Evolutionary conservation across 1,140 invertebrate species (phyloP).

Genomic region (Venturia canescens): DNA sequence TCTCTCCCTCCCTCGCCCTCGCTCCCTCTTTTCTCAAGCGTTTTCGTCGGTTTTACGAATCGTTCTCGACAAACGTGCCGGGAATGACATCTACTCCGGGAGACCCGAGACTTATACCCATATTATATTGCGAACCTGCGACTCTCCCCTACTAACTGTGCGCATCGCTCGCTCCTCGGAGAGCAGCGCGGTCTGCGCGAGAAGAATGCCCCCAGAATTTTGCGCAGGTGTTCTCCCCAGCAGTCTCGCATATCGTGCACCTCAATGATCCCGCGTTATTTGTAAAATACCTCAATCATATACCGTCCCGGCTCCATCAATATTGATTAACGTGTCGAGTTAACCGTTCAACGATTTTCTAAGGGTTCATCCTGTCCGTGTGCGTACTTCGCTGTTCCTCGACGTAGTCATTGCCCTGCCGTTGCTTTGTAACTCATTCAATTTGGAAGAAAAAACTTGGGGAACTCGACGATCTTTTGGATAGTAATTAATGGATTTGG

Average conservation of each 20-base stretch:
- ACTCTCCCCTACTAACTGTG: neutral
- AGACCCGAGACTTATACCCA: slow-evolving; percentile 18
- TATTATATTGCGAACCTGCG: slow-evolving; percentile 7
- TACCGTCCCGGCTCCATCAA: neutral
- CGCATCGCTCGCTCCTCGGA: slow-evolving; percentile 13
- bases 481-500: no score
- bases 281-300: neutral
- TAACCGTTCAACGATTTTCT: no score
- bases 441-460: no score
- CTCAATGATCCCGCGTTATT: neutral
- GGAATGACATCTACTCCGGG: slow-evolving; percentile 47
- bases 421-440: no score
- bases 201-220: slow-evolving; percentile 1
- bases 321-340: neutral
- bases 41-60: slow-evolving; percentile 54
- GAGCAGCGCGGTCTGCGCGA: neutral
- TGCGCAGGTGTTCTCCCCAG: neutral
- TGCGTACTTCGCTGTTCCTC: no score
- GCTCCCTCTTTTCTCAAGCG: neutral
- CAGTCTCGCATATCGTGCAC: neutral
- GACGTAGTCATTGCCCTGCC: no score
- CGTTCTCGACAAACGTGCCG: slow-evolving; percentile 52
- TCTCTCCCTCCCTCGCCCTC: neutral
- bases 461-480: no score
- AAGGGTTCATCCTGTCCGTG: no score